phyloP scores from a whole-genome alignment of 2,888 invertebrate genomes.

The Lasioglossum marginatum region DNA sequence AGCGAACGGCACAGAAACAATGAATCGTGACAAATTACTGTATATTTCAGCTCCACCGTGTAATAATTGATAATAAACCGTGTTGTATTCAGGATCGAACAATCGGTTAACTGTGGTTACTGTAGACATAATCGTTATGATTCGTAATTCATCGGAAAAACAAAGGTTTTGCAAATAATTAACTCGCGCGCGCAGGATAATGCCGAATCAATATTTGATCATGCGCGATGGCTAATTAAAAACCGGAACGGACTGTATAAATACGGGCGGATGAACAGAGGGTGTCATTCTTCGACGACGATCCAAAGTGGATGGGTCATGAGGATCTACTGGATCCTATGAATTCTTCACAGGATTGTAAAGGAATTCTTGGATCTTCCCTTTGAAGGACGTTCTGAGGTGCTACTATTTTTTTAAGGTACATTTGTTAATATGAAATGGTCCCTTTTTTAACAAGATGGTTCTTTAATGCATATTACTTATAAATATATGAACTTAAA shows the following conservation, averaged over 20 bases:
- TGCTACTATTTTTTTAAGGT: neutral
- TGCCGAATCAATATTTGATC: slow-evolving; percentile 4
- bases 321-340: neutral
- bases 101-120: neutral
- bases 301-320: neutral
- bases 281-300: neutral
- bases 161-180: neutral
- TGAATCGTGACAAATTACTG: neutral
- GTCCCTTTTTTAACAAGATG: neutral
- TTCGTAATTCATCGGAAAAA: neutral
- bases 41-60: neutral
- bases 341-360: neutral
- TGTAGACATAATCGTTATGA: neutral
- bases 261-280: neutral
- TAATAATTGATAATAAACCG: slow-evolving; percentile 5
- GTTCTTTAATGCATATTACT: neutral
- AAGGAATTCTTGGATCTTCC: neutral
- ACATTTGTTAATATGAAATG: neutral
- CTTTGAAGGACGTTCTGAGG: neutral
- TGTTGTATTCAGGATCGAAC: neutral
- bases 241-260: neutral
- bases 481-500: no score
- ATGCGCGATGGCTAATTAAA: neutral
- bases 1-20: neutral
- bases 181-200: neutral